Base-by-base conservation (phyloP, 1,140 invertebrate species). In the Ostrea denselamellosa region DNA sequence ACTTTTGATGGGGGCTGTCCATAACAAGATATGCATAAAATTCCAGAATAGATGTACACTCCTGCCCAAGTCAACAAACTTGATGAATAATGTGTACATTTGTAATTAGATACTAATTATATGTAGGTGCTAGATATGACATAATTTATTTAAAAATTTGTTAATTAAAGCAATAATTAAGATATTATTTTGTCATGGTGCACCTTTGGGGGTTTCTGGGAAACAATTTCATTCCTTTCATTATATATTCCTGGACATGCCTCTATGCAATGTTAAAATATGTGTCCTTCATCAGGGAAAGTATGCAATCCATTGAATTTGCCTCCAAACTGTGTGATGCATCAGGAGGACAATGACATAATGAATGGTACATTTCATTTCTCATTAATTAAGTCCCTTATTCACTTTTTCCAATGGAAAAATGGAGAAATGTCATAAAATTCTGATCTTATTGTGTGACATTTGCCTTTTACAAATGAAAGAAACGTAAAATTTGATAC, bases 261-360 rank as follows among this genome's bases (percentile, higher is more conserved):
- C 12, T 77, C 68, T 2, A 7, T 62, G 58, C n/a, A 12, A 19
- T 34, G 14, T 77, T 25, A 14, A 77, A 77, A 25, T 14, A 77
- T 77, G 68, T 77, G 68, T 77, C 68, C 28, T 77, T 34, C 68
- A 17, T 77, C 68, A 77, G 25, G 28, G 25, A 28, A 25, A 25
- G 68, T 2, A 77, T 77, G 28, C 2, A 28, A 17, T 4, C 25
- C 28, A 17, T 8, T 14, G 68, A 28, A 34, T 77, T 77, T 17
- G 68, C 28, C 68, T 77, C 25, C 25, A 12, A 77, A 25, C 25
- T 10, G 28, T 77, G 14, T 77, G 68, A 77, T 77, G 68, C 68
- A 77, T 25, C 68, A 77, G 25, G 25, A 25, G 28, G n/a, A 77
- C 68, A 77, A 77, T 77, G 68, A 77, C 68, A 28, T 77, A 77